Conservation (phyloP, 2,797 vertebrate genomes). For the Acipenser oxyrinchus region DNA sequence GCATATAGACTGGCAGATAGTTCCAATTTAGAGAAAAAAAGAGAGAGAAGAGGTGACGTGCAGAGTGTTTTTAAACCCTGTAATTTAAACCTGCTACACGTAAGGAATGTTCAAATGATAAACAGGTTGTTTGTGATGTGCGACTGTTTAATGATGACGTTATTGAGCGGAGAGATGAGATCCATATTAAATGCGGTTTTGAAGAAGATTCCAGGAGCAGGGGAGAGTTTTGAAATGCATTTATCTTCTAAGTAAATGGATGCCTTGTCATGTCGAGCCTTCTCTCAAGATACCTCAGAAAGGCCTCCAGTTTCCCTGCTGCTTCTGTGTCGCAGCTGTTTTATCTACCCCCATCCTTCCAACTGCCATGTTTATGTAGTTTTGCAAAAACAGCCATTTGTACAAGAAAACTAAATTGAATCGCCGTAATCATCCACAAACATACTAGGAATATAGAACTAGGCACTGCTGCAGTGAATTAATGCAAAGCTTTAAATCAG, state of each 20-base stretch:
- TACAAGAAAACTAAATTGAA: too few species aligned
- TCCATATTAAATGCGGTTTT: constrained; percentile 69
- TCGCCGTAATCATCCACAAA: too few species aligned
- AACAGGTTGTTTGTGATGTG: constrained; percentile 59
- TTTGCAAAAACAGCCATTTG: too few species aligned
- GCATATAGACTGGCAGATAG: constrained; percentile 22
- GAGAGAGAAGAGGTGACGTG: constrained; percentile 22
- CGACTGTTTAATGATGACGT: constrained; percentile 67
- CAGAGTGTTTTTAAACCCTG: constrained; percentile 30
- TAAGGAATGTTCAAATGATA: constrained; percentile 63
- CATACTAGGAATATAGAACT: too few species aligned
- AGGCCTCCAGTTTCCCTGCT: constrained; percentile 20
- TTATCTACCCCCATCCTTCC: not conserved
- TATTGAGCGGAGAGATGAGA: constrained; percentile 74
- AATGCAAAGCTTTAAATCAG: too few species aligned
- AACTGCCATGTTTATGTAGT: too few species aligned
- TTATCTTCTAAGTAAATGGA: constrained; percentile 68
- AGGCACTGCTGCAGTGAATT: too few species aligned
- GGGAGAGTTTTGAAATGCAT: constrained; percentile 53
- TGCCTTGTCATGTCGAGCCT: constrained; percentile 52
- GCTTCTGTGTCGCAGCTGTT: not conserved
- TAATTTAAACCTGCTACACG: constrained; percentile 40
- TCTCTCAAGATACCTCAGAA: constrained; percentile 44
- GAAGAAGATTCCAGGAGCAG: constrained; percentile 57
- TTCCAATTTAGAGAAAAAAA: constrained; percentile 34